Conservation (phyloP, 2,797 vertebrate species). For the Hippoglossus hippoglossus region DNA sequence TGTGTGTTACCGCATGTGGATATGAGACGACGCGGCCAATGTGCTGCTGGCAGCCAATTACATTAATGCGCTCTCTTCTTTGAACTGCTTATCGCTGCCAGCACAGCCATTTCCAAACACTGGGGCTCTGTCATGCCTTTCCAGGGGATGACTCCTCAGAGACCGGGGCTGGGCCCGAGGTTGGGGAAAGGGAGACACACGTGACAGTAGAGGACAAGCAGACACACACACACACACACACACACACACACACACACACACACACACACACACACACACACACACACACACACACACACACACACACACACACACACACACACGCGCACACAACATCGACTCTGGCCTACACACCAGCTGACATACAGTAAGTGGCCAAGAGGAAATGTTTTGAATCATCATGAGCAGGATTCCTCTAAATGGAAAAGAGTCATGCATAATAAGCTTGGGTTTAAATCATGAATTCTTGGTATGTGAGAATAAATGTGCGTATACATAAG, state of each 20-base stretch:
- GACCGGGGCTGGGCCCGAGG: constrained; percentile 60
- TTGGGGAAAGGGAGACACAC: constrained; percentile 57
- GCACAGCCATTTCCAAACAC: constrained; percentile 84
- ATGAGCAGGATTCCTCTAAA: constrained; percentile 39
- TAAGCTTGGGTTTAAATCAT: constrained; percentile 23
- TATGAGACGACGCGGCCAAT: constrained; percentile 79
- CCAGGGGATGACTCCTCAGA: constrained; percentile 78
- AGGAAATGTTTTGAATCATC: constrained; percentile 49
- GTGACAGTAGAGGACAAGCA: constrained; percentile 64
- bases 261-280: constrained; percentile 4
- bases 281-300: constrained; percentile 3
- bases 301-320: constrained; percentile 37
- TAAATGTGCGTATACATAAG: constrained; percentile 10
- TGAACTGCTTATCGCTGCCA: constrained; percentile 89
- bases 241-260: constrained; percentile 12
- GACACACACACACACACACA: constrained; percentile 22
- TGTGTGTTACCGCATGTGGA: constrained; percentile 78
- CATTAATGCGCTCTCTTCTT: constrained; percentile 86
- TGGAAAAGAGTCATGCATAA: constrained; percentile 38
- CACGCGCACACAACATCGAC: neutral
- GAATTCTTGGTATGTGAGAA: constrained; percentile 16
- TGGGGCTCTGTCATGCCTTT: constrained; percentile 81
- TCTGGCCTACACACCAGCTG: constrained; percentile 36
- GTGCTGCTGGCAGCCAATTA: constrained; percentile 87
- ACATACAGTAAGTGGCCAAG: constrained; percentile 39